Evolutionary conservation across 1,140 invertebrate species (phyloP).

Genomic region (Euura lappo): DNA sequence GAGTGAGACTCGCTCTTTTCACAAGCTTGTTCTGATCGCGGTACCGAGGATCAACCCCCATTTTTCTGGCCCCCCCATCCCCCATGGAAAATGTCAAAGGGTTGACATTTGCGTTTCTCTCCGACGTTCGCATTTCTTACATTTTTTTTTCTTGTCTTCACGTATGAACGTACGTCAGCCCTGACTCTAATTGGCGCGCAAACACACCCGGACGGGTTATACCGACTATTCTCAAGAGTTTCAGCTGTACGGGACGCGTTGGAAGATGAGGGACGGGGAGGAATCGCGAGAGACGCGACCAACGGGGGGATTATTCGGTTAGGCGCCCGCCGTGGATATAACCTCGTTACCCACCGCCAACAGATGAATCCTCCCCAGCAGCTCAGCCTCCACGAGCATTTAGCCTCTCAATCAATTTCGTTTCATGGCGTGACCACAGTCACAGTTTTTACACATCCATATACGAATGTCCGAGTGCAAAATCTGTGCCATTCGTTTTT

Average conservation of each 20-base stretch:
- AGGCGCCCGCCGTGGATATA: background rate
- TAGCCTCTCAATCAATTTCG: background rate
- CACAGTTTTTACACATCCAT: background rate
- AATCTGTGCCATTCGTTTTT: too few species aligned
- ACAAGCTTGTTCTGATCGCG: too few species aligned
- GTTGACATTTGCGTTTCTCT: background rate
- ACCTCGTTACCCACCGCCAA: background rate
- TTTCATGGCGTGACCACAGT: background rate
- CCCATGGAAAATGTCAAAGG: too few species aligned
- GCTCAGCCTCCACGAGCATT: background rate
- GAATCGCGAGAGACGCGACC: background rate
- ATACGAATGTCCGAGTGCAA: too few species aligned
- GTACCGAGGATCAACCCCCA: too few species aligned
- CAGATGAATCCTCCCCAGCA: conserved; percentile 1
- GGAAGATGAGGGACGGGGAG: background rate
- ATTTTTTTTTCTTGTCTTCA: background rate
- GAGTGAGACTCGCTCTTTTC: too few species aligned
- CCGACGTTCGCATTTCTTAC: background rate
- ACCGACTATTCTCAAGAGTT: too few species aligned
- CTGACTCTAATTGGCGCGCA: background rate
- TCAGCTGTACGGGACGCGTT: too few species aligned
- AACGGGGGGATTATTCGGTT: background rate
- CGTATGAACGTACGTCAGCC: background rate
- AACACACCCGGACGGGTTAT: background rate
- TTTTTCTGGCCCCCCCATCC: too few species aligned